Evolutionary conservation across 2,113 vertebrate genomes (phyloP).

Genomic region (Petrocephalus microphthalmus): DNA sequence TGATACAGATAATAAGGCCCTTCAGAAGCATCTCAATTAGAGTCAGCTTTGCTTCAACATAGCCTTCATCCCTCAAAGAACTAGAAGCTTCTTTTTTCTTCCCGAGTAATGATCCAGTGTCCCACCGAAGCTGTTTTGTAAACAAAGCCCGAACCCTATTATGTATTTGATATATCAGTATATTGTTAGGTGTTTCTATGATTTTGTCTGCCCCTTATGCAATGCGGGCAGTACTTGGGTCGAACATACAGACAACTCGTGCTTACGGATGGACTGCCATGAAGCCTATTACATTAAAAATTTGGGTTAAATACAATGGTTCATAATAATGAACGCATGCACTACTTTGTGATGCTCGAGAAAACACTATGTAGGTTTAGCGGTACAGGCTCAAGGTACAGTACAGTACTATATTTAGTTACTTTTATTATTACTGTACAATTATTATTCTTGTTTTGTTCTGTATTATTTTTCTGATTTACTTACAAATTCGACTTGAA

Average conservation of each 20-base stretch:
- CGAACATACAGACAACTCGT: not conserved
- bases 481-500: not conserved
- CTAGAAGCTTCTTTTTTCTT: too few relatives aligned
- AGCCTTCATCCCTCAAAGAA: too few relatives aligned
- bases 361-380: not conserved
- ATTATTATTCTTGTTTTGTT: not conserved
- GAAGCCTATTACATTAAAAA: not conserved
- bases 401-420: not conserved
- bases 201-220: not conserved
- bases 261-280: not conserved
- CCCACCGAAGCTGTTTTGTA: not conserved
- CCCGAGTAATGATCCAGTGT: too few relatives aligned
- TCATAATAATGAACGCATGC: not conserved
- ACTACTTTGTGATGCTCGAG: not conserved
- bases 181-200: not conserved
- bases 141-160: not conserved
- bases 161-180: not conserved
- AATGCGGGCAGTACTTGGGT: not conserved
- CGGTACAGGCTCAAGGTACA: not conserved
- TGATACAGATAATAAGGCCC: too few relatives aligned
- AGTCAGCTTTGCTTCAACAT: too few relatives aligned
- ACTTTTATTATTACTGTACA: not conserved
- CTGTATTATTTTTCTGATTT: not conserved
- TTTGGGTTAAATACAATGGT: not conserved
- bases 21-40: too few relatives aligned